Percentiles rank a stretch among this genome's conserved stretches.
Evolutionary conservation across 2,888 invertebrate species (phyloP).

Genomic region (Drosophila suboccidentalis): DNA sequence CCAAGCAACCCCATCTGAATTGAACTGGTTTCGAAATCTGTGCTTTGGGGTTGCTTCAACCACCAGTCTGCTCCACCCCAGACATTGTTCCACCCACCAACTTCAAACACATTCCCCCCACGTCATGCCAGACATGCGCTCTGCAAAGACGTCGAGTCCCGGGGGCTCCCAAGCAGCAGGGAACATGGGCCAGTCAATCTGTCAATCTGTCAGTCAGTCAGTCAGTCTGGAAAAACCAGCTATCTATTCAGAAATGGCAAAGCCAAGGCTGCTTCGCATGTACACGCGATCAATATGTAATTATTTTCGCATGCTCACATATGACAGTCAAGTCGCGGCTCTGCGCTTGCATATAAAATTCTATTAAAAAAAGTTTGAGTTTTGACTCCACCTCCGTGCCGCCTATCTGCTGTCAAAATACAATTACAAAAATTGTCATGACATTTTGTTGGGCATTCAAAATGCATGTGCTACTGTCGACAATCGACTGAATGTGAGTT

Average conservation of each 20-base stretch:
- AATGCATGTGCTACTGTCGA: constrained; percentile 45
- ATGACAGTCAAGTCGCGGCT: constrained; percentile 31
- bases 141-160: constrained; percentile 53
- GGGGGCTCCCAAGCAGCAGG: constrained; percentile 20
- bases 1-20: constrained; percentile 65
- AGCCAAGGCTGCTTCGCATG: constrained; percentile 47
- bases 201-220: constrained; percentile 7
- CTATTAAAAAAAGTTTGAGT: constrained; percentile 50
- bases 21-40: constrained; percentile 70
- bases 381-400: constrained; percentile 2
- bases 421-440: constrained; percentile 60
- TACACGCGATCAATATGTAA: constrained; percentile 73
- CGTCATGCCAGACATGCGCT: constrained; percentile 70
- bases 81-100: constrained; percentile 39
- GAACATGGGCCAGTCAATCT: constrained; percentile 10
- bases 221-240: constrained; percentile 27
- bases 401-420: constrained; percentile 29
- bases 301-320: constrained; percentile 49
- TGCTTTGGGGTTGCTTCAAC: constrained; percentile 74
- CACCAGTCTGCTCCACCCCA: constrained; percentile 35
- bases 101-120: constrained; percentile 44
- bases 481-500: background rate
- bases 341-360: constrained; percentile 48
- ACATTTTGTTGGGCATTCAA: constrained; percentile 60
- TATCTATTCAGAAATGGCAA: constrained; percentile 70